These are phyloP conservation scores for Abrostola tripartita DNA, from an alignment of 2,888 invertebrate genomes.

Conservation along the genomic window DNA sequence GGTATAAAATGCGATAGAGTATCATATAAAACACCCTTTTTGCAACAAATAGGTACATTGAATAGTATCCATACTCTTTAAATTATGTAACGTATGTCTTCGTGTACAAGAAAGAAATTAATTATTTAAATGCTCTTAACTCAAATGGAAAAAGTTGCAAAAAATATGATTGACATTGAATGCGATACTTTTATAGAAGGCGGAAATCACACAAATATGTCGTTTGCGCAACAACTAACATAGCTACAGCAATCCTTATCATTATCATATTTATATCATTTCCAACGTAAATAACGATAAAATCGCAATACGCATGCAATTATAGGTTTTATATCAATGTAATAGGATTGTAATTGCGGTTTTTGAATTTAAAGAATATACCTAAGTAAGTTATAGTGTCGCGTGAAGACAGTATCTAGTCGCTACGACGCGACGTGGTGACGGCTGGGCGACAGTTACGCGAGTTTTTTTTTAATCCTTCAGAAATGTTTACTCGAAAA, in stretches of 20 bases:
- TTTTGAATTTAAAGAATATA: slow-evolving; percentile 10
- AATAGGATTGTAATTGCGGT: slow-evolving; percentile 29
- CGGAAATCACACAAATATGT: slow-evolving; percentile 20
- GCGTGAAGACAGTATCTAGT: slow-evolving; percentile 46
- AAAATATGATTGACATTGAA: neutral
- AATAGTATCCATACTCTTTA: too few relatives aligned
- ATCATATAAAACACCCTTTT: too few relatives aligned
- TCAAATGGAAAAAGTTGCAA: neutral
- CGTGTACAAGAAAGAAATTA: too few relatives aligned
- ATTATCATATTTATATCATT: slow-evolving; percentile 78
- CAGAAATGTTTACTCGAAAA: too few relatives aligned
- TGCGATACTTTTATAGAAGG: neutral
- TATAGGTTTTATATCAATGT: slow-evolving; percentile 56
- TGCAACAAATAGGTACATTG: too few relatives aligned
- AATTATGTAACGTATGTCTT: too few relatives aligned
- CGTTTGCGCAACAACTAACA: slow-evolving; percentile 20
- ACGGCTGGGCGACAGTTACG: slow-evolving; percentile 50
- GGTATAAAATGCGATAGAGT: too few relatives aligned
- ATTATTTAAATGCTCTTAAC: neutral
- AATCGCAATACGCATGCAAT: slow-evolving; percentile 44
- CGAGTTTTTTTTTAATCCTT: neutral
- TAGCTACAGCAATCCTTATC: slow-evolving; percentile 70
- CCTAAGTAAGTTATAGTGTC: slow-evolving; percentile 5
- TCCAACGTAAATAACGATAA: slow-evolving; percentile 79
- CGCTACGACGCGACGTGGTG: slow-evolving; percentile 60